phyloP scores from a whole-genome alignment of 2,797 vertebrate genomes.

The Staurois parvus region DNA sequence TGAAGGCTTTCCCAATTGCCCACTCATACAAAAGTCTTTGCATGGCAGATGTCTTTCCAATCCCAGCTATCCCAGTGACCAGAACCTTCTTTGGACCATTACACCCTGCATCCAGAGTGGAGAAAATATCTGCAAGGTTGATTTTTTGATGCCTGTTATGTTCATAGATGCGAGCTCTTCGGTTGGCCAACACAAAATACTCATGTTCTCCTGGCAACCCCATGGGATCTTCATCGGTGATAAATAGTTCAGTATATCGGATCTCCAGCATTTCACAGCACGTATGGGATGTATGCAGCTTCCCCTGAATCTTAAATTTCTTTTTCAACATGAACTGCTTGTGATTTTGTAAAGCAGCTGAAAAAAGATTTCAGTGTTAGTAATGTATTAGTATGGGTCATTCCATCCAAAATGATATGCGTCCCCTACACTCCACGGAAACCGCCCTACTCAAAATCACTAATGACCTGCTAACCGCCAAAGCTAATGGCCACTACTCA shows the following conservation, averaged over 20 bases:
- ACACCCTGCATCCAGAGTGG: slow-evolving; percentile 44
- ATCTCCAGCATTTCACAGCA: slow-evolving; percentile 73
- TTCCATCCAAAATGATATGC: neutral
- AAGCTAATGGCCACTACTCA: no score
- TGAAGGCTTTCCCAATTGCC: slow-evolving; percentile 75
- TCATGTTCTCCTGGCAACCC: slow-evolving; percentile 69
- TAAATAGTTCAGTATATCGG: slow-evolving; percentile 76
- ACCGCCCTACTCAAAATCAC: no score
- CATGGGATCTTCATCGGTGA: slow-evolving; percentile 69
- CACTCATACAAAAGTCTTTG: slow-evolving; percentile 76
- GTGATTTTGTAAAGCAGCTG: slow-evolving; percentile 72
- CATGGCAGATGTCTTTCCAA: slow-evolving; percentile 74
- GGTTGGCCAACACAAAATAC: slow-evolving; percentile 73
- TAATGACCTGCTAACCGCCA: no score
- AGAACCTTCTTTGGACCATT: slow-evolving; percentile 70
- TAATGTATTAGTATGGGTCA: neutral
- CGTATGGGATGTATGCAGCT: slow-evolving; percentile 66
- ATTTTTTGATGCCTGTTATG: slow-evolving; percentile 74
- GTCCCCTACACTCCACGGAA: no score
- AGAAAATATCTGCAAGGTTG: slow-evolving; percentile 64
- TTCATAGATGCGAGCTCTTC: slow-evolving; percentile 72
- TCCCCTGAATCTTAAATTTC: slow-evolving; percentile 70
- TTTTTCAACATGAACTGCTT: slow-evolving; percentile 71
- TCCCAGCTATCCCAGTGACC: slow-evolving; percentile 76
- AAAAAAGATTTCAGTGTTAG: neutral